Base-by-base conservation (phyloP, 2,888 invertebrate genomes). In the Sussaba pulchella region DNA sequence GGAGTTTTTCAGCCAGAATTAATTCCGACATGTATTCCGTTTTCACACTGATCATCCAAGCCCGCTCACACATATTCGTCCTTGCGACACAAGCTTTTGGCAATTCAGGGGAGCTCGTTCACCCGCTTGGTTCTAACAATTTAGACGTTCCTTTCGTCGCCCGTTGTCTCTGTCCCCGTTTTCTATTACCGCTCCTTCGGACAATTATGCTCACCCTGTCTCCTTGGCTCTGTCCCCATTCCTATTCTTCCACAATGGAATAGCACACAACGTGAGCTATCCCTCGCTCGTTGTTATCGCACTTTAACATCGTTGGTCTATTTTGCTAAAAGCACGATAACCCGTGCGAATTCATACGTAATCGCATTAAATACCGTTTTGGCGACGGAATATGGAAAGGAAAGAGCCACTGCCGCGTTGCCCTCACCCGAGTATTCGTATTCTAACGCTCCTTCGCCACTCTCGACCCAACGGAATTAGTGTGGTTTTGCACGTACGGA, bases 321-420 rank as follows among this genome's bases (percentile, higher is more conserved):
- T 88, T 90, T 88, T 84, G 85, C 84, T 88, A 87, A 89, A 89
- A 89, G 89, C 88, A 85, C 81, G 81, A 84, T 77, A 78, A 76
- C 59, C 78, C 78, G 74, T 77, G 77, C 84, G 85, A 86, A 86
- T 87, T 86, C 84, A 75, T 84, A 71, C 71, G 83, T 88, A 88
- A 89, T 89, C 87, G 87, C 83, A 88, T 89, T 88, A 88, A 87
- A 86, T 85, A 83, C 85, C 83, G 84, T 85, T 57, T 36, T 72
- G 63, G 63, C 43, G 41, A 63, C 10, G 31, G 52, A 14, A 47
- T 10, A 12, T 45, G 39, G 73, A 70, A 71, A 80, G 76, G 74
- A 82, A 78, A 76, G 66, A 67, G 45, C 75, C 39, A 63, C 66
- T 54, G 71, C 76, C 8, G 39, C 54, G 72, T 81, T 81, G 69